A percentile compares a stretch with the other conserved stretches of the same genome.
These are phyloP conservation scores for Leptonema lineaticorne DNA, from an alignment of 1,140 invertebrate species.

Conservation along the genomic window DNA sequence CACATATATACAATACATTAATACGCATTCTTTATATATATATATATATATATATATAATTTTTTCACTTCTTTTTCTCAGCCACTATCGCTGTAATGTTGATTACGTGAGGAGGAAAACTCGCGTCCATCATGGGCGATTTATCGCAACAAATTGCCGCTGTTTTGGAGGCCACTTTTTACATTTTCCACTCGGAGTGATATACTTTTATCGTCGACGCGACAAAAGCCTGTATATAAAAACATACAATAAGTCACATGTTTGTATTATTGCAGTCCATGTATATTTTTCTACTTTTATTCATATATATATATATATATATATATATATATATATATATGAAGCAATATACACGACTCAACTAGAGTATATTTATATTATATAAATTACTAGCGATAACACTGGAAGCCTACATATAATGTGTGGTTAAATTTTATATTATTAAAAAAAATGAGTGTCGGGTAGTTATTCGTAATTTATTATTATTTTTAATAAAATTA, in stretches of 20 bases:
- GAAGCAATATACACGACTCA: too few relatives aligned
- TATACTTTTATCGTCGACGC: constrained; percentile 7
- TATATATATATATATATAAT: too few relatives aligned
- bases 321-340: not conserved
- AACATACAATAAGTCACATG: constrained; percentile 6
- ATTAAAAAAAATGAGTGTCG: not conserved
- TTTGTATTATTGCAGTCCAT: not conserved
- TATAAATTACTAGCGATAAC: too few relatives aligned
- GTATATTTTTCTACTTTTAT: not conserved
- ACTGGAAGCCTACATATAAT: too few relatives aligned
- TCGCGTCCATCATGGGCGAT: constrained; percentile 18
- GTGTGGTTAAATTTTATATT: not conserved
- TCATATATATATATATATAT: not conserved
- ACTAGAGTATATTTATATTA: not conserved
- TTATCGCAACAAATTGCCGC: constrained; percentile 20
- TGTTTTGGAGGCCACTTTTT: not conserved
- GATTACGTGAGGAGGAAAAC: constrained; percentile 19
- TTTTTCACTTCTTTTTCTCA: too few relatives aligned
- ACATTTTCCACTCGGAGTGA: constrained; percentile 3
- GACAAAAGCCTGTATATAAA: not conserved
- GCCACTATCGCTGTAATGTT: constrained; percentile 1
- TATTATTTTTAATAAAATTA: too few relatives aligned
- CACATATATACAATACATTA: too few relatives aligned
- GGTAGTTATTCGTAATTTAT: too few relatives aligned
- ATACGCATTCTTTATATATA: too few relatives aligned